Evolutionary conservation across 2,888 invertebrate genomes (phyloP).

Genomic region (Pycnomerus fuliginosus): DNA sequence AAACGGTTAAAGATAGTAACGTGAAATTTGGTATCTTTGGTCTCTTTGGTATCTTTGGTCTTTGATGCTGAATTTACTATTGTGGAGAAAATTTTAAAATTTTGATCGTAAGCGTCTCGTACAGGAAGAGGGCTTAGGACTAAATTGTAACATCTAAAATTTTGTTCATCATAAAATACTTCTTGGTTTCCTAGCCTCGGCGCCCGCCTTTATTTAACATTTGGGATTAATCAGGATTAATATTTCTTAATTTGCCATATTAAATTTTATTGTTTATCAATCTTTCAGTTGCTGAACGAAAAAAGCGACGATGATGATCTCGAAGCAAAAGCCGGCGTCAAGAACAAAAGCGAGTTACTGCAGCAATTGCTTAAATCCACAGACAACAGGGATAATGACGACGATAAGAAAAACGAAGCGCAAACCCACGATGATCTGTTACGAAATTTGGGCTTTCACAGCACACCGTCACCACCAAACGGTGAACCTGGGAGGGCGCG

Average conservation of each 20-base stretch:
- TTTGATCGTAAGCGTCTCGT: no score
- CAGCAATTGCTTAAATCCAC: conserved; percentile 59
- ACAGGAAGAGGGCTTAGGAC: no score
- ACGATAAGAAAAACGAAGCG: conserved; percentile 51
- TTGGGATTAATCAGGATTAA: no score
- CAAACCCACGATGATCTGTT: conserved; percentile 60
- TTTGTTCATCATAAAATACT: no score
- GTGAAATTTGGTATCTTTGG: no score
- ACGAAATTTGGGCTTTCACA: conserved; percentile 58
- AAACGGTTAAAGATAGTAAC: no score
- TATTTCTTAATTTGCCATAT: conserved; percentile 1
- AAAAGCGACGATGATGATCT: conserved; percentile 79
- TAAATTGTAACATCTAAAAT: no score
- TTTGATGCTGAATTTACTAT: no score
- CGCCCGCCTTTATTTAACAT: no score
- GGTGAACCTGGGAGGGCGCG: conserved; percentile 49
- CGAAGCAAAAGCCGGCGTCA: conserved; percentile 59
- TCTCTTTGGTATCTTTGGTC: no score
- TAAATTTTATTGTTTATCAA: neutral
- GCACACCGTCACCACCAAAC: conserved; percentile 59
- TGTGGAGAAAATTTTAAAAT: no score
- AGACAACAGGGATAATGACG: conserved; percentile 48
- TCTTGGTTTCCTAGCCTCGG: no score
- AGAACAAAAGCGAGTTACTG: conserved; percentile 63
- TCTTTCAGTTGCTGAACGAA: conserved; percentile 72